Evolutionary conservation across 2,888 invertebrate species (phyloP), one percentile per base, ranked within the genome.

Genomic region (Latheticus oryzae): DNA sequence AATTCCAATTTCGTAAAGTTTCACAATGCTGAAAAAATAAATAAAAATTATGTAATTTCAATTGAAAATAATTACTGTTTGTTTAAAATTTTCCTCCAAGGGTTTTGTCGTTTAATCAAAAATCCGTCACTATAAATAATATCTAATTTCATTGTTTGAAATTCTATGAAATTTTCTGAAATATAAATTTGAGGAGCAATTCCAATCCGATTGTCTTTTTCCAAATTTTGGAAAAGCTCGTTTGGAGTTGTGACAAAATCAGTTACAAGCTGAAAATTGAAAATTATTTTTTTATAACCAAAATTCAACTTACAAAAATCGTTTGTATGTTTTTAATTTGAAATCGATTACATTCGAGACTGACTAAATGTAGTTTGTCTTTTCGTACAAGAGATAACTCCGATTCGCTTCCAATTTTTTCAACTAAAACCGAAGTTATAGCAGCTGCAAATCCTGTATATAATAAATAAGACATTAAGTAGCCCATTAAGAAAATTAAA

Each of bases 381-480:
- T 8, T 32, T 38, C 42, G 13, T 1, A 58, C 23, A 33, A 51
- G 48, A n/a, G 26, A 8, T 7, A 60, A 24, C 23, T 57, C 61
- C 8, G 67, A 38, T 35, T 66, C 50, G 12, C 55, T 59, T 37
- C 63, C 51, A 15, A 63, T 66, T 54, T 74, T 69, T 52, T 72
- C 70, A 12, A 75, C 60, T 15, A 76, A 58, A 21, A 74, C 60
- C 1, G 76, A 76, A 3, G 75, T 76, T 24, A 76, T 75, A 12
- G 72, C 74, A 2, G 75, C 75, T 13, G 75, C 72, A 58, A 76
- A 76, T 13, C 73, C 73, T 1, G 76, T 76, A 42, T 75, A 76
- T 2, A 76, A 51, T 17, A 76, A 58, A 62, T 76, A 76, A 1
- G 73, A 63, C 53, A 65, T 70, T 9, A 74, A 19, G 45, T 76